These are phyloP conservation scores for Microdon myrmicae DNA, from an alignment of 2,888 invertebrate genomes.

Conservation along the genomic window DNA sequence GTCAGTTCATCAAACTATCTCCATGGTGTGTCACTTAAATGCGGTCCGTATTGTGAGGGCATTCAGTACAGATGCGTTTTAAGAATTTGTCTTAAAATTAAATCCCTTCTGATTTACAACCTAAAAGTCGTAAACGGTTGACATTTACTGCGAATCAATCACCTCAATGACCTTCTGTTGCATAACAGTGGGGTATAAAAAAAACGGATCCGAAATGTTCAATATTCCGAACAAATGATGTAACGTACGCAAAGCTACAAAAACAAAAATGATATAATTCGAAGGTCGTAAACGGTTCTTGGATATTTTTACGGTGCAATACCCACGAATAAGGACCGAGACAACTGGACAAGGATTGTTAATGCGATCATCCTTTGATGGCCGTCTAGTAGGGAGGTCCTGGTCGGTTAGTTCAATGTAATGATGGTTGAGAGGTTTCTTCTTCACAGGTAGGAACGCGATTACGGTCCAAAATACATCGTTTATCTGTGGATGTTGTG, in stretches of 20 bases:
- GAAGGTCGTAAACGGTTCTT: slow-evolving; percentile 42
- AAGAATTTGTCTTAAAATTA: too few species aligned
- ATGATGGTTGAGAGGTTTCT: too few species aligned
- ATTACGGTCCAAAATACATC: too few species aligned
- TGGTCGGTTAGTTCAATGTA: too few species aligned
- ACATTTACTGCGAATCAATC: slow-evolving; percentile 50
- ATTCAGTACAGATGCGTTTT: slow-evolving; percentile 12
- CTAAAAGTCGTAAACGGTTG: slow-evolving; percentile 41
- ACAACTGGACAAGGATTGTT: slow-evolving; percentile 21
- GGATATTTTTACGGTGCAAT: slow-evolving; percentile 31
- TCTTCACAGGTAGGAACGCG: slow-evolving; percentile 37
- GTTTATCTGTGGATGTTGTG: too few species aligned
- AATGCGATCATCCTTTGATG: slow-evolving; percentile 36
- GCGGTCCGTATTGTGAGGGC: slow-evolving; percentile 14
- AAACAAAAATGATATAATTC: slow-evolving; percentile 26
- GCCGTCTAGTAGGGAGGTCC: slow-evolving; percentile 36
- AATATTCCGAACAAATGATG: slow-evolving; percentile 6
- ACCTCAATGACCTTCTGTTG: slow-evolving; percentile 46
- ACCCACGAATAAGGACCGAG: background rate
- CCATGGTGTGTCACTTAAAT: slow-evolving; percentile 31
- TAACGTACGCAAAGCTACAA: slow-evolving; percentile 8
- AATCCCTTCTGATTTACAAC: slow-evolving; percentile 43
- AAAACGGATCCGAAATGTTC: too few species aligned
- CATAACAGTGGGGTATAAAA: too few species aligned
- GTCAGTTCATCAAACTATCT: slow-evolving; percentile 25